Evolutionary conservation across 2,797 vertebrate species (phyloP), one percentile per base, ranked within the genome.

Genomic region (Podarcis lilfordi): DNA sequence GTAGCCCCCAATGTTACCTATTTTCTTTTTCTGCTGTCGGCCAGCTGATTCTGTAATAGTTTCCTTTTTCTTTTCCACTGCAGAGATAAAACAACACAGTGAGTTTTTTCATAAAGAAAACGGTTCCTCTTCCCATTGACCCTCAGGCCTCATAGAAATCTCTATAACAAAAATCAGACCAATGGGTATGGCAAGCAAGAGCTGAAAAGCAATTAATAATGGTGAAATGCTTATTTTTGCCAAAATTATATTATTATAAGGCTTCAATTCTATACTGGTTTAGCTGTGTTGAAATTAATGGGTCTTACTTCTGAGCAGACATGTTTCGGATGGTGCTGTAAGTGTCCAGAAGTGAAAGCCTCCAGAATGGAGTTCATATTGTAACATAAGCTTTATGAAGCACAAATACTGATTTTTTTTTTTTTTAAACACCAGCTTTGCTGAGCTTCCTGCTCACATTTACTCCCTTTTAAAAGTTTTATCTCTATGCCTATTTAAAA

Each of bases 1-100:
- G 50, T 55, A 55, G 50, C 50, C 50, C 13, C 6, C 13, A 17
- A 86, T 76, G 96, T 97, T 97, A 99, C 99, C 99, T 87, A 99
- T 99, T 95, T 99, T 99, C 96, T 99, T 99, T 92, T 99, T 99
- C 92, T 99, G 99, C 84, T 99, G 99, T 74, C 98, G 98, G 40
- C 99, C 99, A 88, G 99, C 98, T 87, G 98, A 99, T 94, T 99
- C 99, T 66, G 98, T 99, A 94, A 99, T 99, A 0, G 98, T 98
- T 96, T 99, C 99, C 93, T 99, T 99, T 96, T 99, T 99, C 97
- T 99, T 99, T 95, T 99, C 99, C 93, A 99, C 99, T 99, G 92
- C 68, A 96, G 96, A 94, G 86, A 19, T 76, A 45, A 95, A 91
- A 93, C 2, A 95, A 2, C 86, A 91, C 0, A 45, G 5, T 88